Conservation (phyloP, 2,797 vertebrate species). For the Crax fasciolata region DNA sequence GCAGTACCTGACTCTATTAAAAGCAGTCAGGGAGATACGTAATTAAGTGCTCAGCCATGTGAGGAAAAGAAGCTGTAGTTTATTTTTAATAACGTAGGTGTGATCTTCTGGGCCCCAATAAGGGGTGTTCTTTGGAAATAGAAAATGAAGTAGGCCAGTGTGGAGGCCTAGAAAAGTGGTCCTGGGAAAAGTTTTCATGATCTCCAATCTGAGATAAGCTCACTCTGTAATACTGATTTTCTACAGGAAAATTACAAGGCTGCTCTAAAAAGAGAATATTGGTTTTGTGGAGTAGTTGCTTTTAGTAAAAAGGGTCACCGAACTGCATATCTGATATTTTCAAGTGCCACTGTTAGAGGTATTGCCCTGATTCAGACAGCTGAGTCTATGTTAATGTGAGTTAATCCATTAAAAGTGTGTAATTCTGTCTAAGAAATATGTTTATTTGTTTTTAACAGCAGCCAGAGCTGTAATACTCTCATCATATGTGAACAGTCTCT, state of each 20-base stretch:
- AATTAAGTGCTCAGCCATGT: not conserved
- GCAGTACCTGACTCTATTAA: accelerated
- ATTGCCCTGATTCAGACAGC: not conserved
- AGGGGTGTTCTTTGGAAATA: not conserved
- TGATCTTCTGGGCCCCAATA: not conserved
- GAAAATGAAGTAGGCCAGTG: not conserved
- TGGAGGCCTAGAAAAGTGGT: not conserved
- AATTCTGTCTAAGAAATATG: not conserved
- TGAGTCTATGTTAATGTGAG: not conserved
- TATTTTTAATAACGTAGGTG: not conserved
- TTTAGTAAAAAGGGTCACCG: not conserved
- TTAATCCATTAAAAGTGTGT: accelerated
- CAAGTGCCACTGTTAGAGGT: not conserved
- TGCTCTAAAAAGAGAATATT: not conserved
- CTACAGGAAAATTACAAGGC: accelerated
- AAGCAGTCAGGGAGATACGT: not conserved
- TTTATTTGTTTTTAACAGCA: not conserved
- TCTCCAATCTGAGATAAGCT: not conserved
- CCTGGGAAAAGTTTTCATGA: not conserved
- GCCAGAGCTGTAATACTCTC: not conserved
- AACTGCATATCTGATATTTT: not conserved
- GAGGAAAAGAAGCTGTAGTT: not conserved
- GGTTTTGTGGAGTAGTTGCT: not conserved
- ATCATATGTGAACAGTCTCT: not conserved
- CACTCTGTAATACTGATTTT: accelerated